phyloP scores from a whole-genome alignment of 2,113 vertebrate species.

The Sorex fumeus region DNA sequence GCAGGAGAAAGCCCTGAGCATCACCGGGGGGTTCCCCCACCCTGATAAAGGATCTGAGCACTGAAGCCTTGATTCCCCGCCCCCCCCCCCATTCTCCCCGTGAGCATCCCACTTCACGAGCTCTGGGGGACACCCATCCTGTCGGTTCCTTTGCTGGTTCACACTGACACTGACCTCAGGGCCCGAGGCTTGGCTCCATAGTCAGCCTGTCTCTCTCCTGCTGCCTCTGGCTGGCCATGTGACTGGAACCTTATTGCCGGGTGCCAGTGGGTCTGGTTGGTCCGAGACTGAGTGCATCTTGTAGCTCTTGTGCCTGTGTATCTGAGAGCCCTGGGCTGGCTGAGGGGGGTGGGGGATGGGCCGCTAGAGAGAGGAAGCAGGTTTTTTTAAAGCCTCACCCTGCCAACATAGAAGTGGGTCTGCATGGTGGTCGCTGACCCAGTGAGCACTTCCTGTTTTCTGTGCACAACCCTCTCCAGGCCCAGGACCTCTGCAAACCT shows the following conservation, averaged over 20 bases:
- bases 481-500: neutral
- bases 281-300: conserved; percentile 16
- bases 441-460: neutral
- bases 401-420: neutral
- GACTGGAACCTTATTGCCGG: neutral
- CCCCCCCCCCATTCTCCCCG: neutral
- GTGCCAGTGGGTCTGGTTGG: neutral
- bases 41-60: conserved; percentile 5
- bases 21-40: neutral
- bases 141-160: conserved; percentile 32
- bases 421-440: neutral
- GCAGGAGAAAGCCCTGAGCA: no score
- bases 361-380: neutral
- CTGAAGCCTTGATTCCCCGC: conserved; percentile 4
- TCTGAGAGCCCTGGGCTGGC: conserved; percentile 4
- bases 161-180: neutral
- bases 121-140: neutral
- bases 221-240: neutral
- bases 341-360: neutral
- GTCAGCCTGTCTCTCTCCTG: neutral
- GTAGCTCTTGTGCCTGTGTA: neutral
- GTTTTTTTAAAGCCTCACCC: neutral
- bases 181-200: neutral
- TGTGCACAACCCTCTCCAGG: neutral
- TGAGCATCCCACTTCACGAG: neutral